Base-by-base conservation (phyloP, 2,888 invertebrate species). In the Leptinotarsa haldemani region DNA sequence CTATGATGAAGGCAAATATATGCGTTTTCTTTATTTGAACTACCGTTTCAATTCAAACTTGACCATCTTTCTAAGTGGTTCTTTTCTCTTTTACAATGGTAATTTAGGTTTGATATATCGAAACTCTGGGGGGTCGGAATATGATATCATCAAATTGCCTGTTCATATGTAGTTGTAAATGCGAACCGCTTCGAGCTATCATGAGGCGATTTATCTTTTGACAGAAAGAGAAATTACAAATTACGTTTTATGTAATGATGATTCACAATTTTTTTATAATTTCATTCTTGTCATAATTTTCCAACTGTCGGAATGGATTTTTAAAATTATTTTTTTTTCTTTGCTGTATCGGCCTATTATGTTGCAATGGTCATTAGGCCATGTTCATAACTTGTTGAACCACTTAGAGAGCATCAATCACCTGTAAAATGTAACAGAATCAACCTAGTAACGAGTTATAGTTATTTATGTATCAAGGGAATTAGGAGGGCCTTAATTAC, bases 131-230 rank as follows among this genome's bases (percentile, higher is more conserved):
- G 40, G 61, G 40, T 61, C 61, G 9, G 18, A 61, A 30, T 61
- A n/a, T 61, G 61, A 61, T 30, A 61, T 40, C 61, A 61, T 61
- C 61, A 61, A 61, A 61, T 61, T 56, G 25, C 22, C 61, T n/a
- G n/a, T 61, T 25, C 30, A 61, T 30, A n/a, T 61, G 30, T 40
- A 30, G 25, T 16, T 61, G n/a, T 50, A 30, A 16, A 61, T 61
- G n/a, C 2, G 40, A 56, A 13, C 5, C 56, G 40, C 61, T 61
- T 61, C 30, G n/a, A 40, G 30, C 61, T 61, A 61, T 61, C 61
- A 40, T 40, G 61, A 40, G 7, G 61, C 25, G 40, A 61, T 61
- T 30, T 61, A 61, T 61, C 61, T 61, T 61, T n/a, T 40, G 30
- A 40, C 4, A 61, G 61, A 61, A 61, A 16, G 61, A 40, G 40